These are phyloP conservation scores for Allacma fusca DNA, from an alignment of 2,888 invertebrate species.

Conservation along the genomic window DNA sequence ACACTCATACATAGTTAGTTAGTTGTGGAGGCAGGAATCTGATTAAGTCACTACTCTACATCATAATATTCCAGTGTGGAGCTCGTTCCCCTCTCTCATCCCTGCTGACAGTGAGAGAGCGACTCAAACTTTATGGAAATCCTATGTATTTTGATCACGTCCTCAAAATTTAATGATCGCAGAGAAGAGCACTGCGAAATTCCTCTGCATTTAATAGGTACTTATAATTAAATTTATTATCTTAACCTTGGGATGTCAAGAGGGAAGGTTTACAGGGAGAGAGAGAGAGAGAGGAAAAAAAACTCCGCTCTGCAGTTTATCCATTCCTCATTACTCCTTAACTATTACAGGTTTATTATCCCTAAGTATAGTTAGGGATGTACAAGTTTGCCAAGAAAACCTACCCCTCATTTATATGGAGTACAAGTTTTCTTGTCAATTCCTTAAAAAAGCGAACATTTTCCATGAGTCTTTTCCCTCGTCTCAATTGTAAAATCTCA, in stretches of 20 bases:
- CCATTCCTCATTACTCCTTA: too few species aligned
- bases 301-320: too few species aligned
- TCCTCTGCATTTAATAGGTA: conserved; percentile 18
- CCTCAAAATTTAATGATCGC: conserved; percentile 14
- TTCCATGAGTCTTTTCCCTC: too few species aligned
- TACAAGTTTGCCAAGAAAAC: too few species aligned
- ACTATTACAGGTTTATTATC: too few species aligned
- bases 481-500: too few species aligned
- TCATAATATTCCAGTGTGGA: neutral
- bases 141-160: conserved; percentile 31
- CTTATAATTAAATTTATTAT: conserved; percentile 36
- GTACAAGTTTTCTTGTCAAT: too few species aligned
- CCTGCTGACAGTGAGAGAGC: neutral
- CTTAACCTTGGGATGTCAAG: conserved; percentile 35
- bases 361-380: too few species aligned
- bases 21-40: neutral
- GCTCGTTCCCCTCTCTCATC: too few species aligned
- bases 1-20: neutral
- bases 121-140: neutral
- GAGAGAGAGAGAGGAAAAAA: too few species aligned
- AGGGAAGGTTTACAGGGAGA: neutral
- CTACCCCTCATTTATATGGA: too few species aligned
- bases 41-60: conserved; percentile 3
- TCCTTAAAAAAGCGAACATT: too few species aligned
- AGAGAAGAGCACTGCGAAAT: conserved; percentile 10